Conservation (phyloP, 2,113 vertebrate species). For the Anguilla japonica region DNA sequence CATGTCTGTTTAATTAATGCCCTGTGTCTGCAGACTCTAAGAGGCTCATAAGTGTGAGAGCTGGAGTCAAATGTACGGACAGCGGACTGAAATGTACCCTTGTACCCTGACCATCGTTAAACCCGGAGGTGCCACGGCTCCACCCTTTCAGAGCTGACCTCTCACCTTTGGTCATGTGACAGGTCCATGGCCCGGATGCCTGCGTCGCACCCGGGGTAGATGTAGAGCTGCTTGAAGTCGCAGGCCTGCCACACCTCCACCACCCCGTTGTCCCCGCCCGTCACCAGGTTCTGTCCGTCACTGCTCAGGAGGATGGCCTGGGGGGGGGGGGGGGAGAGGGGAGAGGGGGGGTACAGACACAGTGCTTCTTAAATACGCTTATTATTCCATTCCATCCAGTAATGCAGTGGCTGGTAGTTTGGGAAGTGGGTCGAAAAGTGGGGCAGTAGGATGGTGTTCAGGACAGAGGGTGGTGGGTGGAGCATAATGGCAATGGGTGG, state of each 20-base stretch:
- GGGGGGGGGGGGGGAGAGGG: too few relatives aligned
- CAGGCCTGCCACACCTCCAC: constrained; percentile 99
- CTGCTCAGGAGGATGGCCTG: constrained; percentile 81
- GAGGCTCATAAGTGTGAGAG: background rate
- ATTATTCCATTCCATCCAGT: too few relatives aligned
- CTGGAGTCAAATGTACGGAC: background rate
- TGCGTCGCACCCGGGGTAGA: constrained; percentile 97
- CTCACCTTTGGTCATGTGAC: constrained; percentile 98
- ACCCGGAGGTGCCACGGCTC: too few relatives aligned
- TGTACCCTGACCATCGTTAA: too few relatives aligned
- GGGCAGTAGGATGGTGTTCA: too few relatives aligned
- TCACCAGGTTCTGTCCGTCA: constrained; percentile 96
- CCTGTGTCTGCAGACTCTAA: background rate
- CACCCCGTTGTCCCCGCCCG: constrained; percentile 94
- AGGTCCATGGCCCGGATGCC: constrained; percentile 98
- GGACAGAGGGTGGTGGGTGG: background rate
- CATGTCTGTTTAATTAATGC: constrained; percentile 5
- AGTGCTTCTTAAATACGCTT: background rate
- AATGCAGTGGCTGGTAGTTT: too few relatives aligned
- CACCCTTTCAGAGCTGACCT: background rate
- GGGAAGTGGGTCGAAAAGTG: too few relatives aligned
- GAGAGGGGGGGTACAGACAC: background rate
- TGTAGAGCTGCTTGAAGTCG: constrained; percentile 99
- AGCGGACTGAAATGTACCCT: too few relatives aligned
- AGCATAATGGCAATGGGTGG: constrained; percentile 61